Percentiles rank a stretch among this genome's conserved stretches.
phyloP scores from a whole-genome alignment of 1,140 invertebrate species.

The Drosophila sp. region DNA sequence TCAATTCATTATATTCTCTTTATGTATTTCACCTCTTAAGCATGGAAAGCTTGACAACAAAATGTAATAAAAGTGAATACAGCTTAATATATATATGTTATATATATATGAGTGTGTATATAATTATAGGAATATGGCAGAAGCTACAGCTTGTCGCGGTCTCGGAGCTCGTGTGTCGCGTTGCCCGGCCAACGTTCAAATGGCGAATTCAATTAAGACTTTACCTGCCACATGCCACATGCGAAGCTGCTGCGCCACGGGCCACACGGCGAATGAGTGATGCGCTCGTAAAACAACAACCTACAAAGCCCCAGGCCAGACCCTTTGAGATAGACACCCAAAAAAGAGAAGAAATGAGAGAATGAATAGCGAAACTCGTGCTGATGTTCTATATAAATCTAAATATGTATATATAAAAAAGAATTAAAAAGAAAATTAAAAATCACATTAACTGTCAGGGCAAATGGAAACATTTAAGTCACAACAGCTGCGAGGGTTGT shows the following conservation, averaged over 20 bases:
- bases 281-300: slow-evolving; percentile 38
- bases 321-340: slow-evolving; percentile 34
- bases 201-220: slow-evolving; percentile 72
- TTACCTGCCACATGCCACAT: slow-evolving; percentile 61
- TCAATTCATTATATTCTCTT: neutral
- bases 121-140: too few species aligned
- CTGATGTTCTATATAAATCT: too few species aligned
- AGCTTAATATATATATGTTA: too few species aligned
- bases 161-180: slow-evolving; percentile 10
- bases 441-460: slow-evolving; percentile 59
- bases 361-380: slow-evolving; percentile 13
- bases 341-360: slow-evolving; percentile 1
- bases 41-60: slow-evolving; percentile 11
- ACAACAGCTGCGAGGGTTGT: slow-evolving; percentile 18
- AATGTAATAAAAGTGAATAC: slow-evolving; percentile 39
- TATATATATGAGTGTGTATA: too few species aligned
- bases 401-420: neutral
- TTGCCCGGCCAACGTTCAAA: slow-evolving; percentile 62
- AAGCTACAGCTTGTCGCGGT: slow-evolving; percentile 7
- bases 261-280: slow-evolving; percentile 67
- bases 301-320: slow-evolving; percentile 10
- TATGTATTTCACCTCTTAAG: slow-evolving; percentile 2
- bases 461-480: slow-evolving; percentile 15
- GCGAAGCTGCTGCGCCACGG: slow-evolving; percentile 42
- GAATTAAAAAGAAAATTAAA: slow-evolving; percentile 67